These are phyloP conservation scores for Eucera pruinosa DNA, from an alignment of 2,888 invertebrate species.

Conservation along the genomic window DNA sequence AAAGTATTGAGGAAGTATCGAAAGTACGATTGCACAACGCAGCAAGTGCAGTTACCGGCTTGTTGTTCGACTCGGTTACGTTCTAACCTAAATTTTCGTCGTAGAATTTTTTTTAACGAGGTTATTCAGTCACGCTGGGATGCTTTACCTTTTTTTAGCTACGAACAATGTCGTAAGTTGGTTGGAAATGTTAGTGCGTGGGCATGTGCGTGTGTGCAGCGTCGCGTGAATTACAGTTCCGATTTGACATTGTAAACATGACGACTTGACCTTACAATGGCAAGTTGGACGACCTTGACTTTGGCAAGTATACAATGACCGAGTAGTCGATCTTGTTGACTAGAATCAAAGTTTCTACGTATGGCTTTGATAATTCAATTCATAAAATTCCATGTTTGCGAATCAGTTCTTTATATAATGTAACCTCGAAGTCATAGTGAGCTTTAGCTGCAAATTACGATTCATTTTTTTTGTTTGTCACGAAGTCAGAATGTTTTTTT, in stretches of 20 bases:
- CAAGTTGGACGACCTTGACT: slow-evolving; percentile 78
- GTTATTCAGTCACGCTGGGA: slow-evolving; percentile 40
- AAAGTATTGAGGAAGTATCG: neutral
- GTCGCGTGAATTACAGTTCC: slow-evolving; percentile 47
- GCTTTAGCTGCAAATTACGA: neutral
- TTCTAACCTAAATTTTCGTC: slow-evolving; percentile 48
- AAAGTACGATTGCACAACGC: slow-evolving; percentile 7
- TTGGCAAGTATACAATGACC: slow-evolving; percentile 64
- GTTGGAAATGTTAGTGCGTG: slow-evolving; percentile 39
- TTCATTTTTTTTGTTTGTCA: slow-evolving; percentile 4
- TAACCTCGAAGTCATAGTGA: neutral
- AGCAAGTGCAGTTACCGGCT: slow-evolving; percentile 35
- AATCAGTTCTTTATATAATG: neutral
- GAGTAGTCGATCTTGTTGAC: slow-evolving; percentile 34
- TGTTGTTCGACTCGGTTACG: slow-evolving; percentile 10
- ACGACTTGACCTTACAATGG: slow-evolving; percentile 66
- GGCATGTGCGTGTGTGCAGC: slow-evolving; percentile 35
- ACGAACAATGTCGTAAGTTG: slow-evolving; percentile 43
- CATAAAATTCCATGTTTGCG: neutral
- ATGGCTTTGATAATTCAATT: slow-evolving; percentile 2
- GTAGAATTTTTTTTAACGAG: slow-evolving; percentile 30
- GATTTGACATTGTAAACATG: slow-evolving; percentile 60
- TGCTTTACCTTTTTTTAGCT: slow-evolving; percentile 37
- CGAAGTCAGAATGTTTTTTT: neutral
- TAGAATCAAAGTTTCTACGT: slow-evolving; percentile 9